Evolutionary conservation across 1,140 invertebrate genomes (phyloP), one percentile per base, ranked within the genome.

Genomic region (Triops longicaudatus): DNA sequence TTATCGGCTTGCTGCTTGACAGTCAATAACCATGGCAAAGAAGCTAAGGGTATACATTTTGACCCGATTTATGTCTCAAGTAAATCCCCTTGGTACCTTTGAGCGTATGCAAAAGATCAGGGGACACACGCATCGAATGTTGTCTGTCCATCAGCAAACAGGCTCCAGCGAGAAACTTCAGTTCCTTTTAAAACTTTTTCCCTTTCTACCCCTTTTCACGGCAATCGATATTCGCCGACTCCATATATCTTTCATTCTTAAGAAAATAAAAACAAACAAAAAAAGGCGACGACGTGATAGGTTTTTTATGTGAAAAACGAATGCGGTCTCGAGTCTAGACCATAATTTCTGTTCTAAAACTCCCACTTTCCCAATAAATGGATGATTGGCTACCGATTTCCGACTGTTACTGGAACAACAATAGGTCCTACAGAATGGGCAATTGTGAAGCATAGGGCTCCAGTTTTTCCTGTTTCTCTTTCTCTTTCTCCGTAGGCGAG

Each of bases 341-440:
- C 50, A 63, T 63, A 63, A 63, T 63, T 63, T 63, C 50, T 9
- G 14, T 63, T 63, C 22, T 63, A 63, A 63, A 63, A 37, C 31
- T 37, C 31, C 50, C 50, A 22, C 50, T 63, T 63, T 63, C 50
- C 50, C 50, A 63, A 63, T 63, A 63, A 63, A 63, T 63, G 50
- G 50, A 22, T 63, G 50, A 63, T 63, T 63, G 50, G 50, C 9
- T 63, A 63, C 50, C 50, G 50, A 63, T 63, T 63, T 63, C 50
- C 50, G 50, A 63, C 50, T 14, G 50, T 63, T 63, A 63, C 50
- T 63, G 50, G 50, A 63, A 14, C 50, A 63, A 63, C 50, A 63
- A 22, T 63, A 17, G 50, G 9, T 63, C 22, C 17, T 63, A 63
- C 50, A 63, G 7, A 63, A 63, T 63, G 50, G 50, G 50, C 50